Evolutionary conservation across 2,888 invertebrate genomes (phyloP), one percentile per base, ranked within the genome.

Genomic region (Adelphocoris suturalis): DNA sequence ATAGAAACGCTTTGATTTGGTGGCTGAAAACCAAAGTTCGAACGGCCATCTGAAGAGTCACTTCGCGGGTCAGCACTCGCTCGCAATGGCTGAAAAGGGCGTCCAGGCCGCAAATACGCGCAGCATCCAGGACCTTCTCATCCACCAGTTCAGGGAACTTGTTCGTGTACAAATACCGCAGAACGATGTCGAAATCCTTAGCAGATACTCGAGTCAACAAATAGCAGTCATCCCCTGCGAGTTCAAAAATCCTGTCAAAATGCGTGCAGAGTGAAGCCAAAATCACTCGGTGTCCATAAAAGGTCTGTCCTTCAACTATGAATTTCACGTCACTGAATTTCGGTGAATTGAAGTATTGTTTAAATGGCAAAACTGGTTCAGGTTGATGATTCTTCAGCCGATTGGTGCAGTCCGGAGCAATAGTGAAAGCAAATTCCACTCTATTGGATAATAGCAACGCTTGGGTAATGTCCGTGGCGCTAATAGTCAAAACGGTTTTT

Each of bases 141-240:
- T 28, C n/a, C 23, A 78, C 46, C 9, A 37, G 37, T 28, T 28
- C 78, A 16, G 78, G 78, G 7, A 78, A n/a, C n/a, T 46, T 16
- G 37, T 78, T 46, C n/a, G 14, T 78, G 37, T 78, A 78, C 37
- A 28, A 27, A n/a, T 78, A 78, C 46, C n/a, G 78, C 14, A 78
- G 13, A 3, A 78, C 13, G 28, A n/a, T 78, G 23, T 78, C 9
- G 78, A 78, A 78, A 37, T 28, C 37, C 9, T 78, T 27, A 7
- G 28, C 78, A 23, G 78, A 28, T 16, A 78, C 78, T 28, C 46
- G 28, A n/a, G 13, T 78, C 16, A 78, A 16, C 5, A 27, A 5
- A 23, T 78, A 78, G n/a, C n/a, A n/a, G n/a, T 11, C 3, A 7
- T 4, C 7, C 14, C 4, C n/a, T n/a, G 11, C 4, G 28, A 3